Conservation (phyloP, 1,140 invertebrate species). For the Homalodisca vitripennis region DNA sequence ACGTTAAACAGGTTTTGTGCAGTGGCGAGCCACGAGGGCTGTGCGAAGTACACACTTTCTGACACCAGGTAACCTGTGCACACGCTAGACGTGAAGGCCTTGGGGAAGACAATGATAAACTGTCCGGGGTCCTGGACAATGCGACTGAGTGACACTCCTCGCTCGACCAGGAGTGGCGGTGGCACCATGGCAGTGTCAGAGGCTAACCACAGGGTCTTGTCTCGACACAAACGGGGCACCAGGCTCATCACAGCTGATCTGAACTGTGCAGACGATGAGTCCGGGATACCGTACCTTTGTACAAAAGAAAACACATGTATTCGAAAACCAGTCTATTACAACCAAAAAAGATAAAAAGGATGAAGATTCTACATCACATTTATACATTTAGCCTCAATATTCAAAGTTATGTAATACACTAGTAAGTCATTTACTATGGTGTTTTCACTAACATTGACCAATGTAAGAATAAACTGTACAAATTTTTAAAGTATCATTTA, state of each 20-base stretch:
- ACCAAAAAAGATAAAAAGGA: too few species aligned
- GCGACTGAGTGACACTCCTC: conserved; percentile 74
- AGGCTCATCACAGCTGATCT: conserved; percentile 69
- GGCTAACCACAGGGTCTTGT: conserved; percentile 84
- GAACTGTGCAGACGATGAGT: conserved; percentile 72
- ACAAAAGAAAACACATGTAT: too few species aligned
- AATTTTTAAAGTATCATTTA: too few species aligned
- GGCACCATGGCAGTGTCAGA: conserved; percentile 97
- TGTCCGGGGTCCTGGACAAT: conserved; percentile 86
- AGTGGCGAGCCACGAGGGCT: conserved; percentile 74
- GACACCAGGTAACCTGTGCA: conserved; percentile 88
- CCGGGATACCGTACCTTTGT: conserved; percentile 77
- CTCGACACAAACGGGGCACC: conserved; percentile 76
- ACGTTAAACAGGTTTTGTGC: conserved; percentile 75
- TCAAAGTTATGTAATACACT: too few species aligned
- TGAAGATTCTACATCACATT: too few species aligned
- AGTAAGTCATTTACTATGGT: too few species aligned
- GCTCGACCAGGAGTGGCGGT: conserved; percentile 70
- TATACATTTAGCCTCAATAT: too few species aligned
- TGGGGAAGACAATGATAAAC: conserved; percentile 88
- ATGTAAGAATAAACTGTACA: too few species aligned
- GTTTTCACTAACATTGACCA: too few species aligned
- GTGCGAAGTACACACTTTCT: conserved; percentile 88
- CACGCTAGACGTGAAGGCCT: conserved; percentile 86
- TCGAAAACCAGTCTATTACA: too few species aligned